Base-by-base conservation (phyloP, 1,140 invertebrate genomes). In the Akabosia matsudoensis region DNA sequence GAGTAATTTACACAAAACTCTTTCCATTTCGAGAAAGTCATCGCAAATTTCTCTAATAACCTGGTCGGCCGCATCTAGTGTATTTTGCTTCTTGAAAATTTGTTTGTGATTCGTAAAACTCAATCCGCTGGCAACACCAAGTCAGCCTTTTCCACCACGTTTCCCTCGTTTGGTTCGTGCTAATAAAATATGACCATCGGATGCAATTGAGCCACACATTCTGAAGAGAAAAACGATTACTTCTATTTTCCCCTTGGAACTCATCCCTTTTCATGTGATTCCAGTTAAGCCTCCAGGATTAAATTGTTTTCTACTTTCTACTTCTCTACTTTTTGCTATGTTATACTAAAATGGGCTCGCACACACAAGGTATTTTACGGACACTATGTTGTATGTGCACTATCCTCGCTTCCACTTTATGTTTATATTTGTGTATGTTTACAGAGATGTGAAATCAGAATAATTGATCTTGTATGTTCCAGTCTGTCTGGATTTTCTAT, bases 221-320 rank as follows among this genome's bases (percentile, higher is more conserved):
- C 37, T 45, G 37, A 22, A 56, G 22, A n/a, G n/a, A 3, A 24
- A 56, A 56, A 16, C 54, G 37, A 56, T 56, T 56, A 56, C 24
- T n/a, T 56, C 14, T 22, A n/a, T 13, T 56, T 24, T 56, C 54
- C 54, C 54, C 22, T 22, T 56, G 54, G 54, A 56, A 56, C 54
- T 56, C 54, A 56, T 56, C 54, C 54, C 54, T 56, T 56, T 56
- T 56, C 61, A 67, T 67, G 26, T 67, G 61, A 67, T 67, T 67
- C 61, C 61, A 67, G 61, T 31, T 67, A 67, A 67, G 61, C 61
- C 61, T 67, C 61, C n/a, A 30, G 61, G 61, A 67, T 67, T 67
- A 67, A 67, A 67, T 67, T 31, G 61, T 67, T 67, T 67, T 67
- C 30, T 67, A 28, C 54, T 56, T 56, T 45, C 37, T 45, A 45